Conservation (phyloP, 2,797 vertebrate species). For the Presbytis comata region DNA sequence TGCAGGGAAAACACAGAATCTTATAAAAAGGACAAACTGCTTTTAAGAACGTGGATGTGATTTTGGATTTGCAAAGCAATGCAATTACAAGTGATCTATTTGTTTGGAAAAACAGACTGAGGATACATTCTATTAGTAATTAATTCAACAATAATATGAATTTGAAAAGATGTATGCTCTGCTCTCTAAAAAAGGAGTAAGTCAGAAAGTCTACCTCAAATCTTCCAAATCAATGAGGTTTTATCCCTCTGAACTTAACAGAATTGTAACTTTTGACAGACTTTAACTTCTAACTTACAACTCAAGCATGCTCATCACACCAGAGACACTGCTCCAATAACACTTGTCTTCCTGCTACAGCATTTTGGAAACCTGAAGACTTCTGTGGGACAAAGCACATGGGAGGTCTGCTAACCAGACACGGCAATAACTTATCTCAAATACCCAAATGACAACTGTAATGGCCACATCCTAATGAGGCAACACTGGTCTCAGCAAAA, state of each 20-base stretch:
- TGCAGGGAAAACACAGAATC: not conserved
- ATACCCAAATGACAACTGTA: constrained; percentile 70
- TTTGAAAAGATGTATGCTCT: not conserved
- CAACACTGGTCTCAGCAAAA: constrained; percentile 50
- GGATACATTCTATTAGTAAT: not conserved
- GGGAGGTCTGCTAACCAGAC: constrained; percentile 52
- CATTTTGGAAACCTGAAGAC: constrained; percentile 50
- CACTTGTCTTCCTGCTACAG: not conserved
- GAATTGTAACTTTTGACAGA: not conserved
- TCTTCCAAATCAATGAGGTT: not conserved
- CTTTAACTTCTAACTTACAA: not conserved
- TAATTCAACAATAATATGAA: constrained; percentile 18
- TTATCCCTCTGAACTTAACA: not conserved
- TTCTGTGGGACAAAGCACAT: not conserved
- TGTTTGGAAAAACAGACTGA: not conserved
- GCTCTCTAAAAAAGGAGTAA: not conserved
- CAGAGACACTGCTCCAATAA: not conserved
- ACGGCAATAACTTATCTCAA: constrained; percentile 65
- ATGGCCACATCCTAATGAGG: constrained; percentile 53
- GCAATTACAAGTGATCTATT: not conserved
- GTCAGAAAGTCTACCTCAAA: not conserved
- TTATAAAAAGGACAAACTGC: not conserved
- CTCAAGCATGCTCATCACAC: not conserved
- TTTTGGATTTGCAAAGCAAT: constrained; percentile 20
- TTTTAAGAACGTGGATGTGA: not conserved